Conservation (phyloP, 2,797 vertebrate species). For the Oryzias dopingdopingensis region DNA sequence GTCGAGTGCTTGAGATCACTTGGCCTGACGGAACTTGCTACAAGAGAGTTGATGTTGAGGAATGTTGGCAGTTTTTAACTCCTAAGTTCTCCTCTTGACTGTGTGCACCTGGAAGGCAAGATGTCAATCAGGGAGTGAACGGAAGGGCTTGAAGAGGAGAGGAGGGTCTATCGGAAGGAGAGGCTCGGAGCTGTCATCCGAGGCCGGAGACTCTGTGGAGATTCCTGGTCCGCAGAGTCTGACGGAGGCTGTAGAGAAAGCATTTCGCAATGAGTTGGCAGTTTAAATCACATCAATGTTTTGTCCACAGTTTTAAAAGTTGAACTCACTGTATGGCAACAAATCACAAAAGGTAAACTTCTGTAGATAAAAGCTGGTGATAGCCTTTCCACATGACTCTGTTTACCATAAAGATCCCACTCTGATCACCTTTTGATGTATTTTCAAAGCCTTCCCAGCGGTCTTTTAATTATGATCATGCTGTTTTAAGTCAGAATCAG, state of each 20-base stretch:
- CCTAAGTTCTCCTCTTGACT: constrained; percentile 45
- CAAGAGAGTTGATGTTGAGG: constrained; percentile 42
- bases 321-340: background rate
- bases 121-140: constrained; percentile 25
- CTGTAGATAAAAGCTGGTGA: background rate
- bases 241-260: constrained; percentile 43
- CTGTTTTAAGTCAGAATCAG: too few species aligned
- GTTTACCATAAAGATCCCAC: too few species aligned
- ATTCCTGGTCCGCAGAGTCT: constrained; percentile 28
- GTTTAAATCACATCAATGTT: background rate
- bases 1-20: constrained; percentile 36
- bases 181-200: constrained; percentile 41
- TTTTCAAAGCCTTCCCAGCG: too few species aligned
- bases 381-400: too few species aligned
- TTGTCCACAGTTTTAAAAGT: background rate
- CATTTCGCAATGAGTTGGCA: constrained; percentile 10
- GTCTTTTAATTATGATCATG: too few species aligned
- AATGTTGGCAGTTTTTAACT: constrained; percentile 51
- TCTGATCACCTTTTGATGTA: too few species aligned
- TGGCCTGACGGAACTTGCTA: constrained; percentile 55
- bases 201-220: constrained; percentile 39
- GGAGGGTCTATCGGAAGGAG: constrained; percentile 33
- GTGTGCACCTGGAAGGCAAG: constrained; percentile 36
- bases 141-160: constrained; percentile 19
- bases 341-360: background rate